Conservation (phyloP, 2,888 invertebrate genomes). For the Labia minor region DNA sequence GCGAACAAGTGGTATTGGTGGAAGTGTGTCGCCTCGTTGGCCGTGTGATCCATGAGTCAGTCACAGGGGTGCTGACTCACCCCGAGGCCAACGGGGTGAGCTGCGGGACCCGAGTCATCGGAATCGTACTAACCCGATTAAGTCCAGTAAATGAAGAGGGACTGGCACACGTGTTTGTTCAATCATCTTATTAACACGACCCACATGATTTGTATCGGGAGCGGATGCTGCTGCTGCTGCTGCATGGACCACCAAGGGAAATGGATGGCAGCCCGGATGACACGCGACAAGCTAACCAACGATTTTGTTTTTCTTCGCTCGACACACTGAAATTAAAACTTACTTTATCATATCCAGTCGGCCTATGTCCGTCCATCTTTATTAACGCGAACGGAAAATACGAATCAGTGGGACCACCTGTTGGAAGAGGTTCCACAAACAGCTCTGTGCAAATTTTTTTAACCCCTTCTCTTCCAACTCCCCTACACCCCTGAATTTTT, state of each 20-base stretch:
- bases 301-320: neutral
- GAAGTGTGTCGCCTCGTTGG: neutral
- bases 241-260: neutral
- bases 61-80: neutral
- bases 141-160: neutral
- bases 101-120: neutral
- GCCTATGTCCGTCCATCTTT: too few relatives aligned
- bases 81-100: neutral
- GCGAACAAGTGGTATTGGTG: neutral
- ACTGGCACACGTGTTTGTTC: neutral
- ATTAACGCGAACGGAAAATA: too few relatives aligned
- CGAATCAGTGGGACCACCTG: too few relatives aligned
- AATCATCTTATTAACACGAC: conserved; percentile 13
- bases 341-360: neutral
- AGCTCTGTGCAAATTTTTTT: too few relatives aligned
- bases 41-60: conserved; percentile 8
- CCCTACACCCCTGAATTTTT: too few relatives aligned
- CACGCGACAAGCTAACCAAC: neutral
- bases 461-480: too few relatives aligned
- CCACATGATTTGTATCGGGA: neutral
- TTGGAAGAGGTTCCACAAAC: too few relatives aligned
- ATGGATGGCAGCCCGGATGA: neutral
- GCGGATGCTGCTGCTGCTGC: neutral
- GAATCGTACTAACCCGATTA: neutral
- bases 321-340: neutral